phyloP scores from a whole-genome alignment of 1,140 invertebrate genomes.

The Formica exsecta region DNA sequence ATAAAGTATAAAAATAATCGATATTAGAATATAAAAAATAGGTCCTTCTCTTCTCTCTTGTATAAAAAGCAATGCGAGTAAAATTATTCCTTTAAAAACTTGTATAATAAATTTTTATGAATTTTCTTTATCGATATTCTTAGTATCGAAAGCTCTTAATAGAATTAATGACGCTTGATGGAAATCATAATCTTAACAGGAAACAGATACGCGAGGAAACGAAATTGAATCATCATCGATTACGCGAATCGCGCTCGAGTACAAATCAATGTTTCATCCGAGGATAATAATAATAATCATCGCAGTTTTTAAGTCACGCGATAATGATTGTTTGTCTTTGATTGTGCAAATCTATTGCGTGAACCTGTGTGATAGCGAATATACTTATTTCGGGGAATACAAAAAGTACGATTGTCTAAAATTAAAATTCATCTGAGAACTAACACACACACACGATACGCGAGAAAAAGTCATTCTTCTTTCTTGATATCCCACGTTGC shows the following conservation, averaged over 20 bases:
- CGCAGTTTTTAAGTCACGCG: background rate
- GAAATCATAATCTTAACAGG: background rate
- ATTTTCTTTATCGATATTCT: background rate
- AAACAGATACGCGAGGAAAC: background rate
- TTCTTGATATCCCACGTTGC: conserved; percentile 24
- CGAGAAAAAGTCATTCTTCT: conserved; percentile 2
- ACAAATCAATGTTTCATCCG: conserved; percentile 11
- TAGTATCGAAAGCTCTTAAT: background rate
- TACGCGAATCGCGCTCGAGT: background rate
- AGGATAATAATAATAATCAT: conserved; percentile 19
- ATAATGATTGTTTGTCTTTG: background rate
- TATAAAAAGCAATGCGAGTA: no score
- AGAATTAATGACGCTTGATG: background rate
- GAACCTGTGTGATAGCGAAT: background rate
- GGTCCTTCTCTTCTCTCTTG: no score
- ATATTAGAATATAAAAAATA: no score
- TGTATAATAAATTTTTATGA: no score
- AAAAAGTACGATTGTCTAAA: conserved; percentile 19
- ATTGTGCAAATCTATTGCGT: background rate
- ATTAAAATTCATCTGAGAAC: conserved; percentile 34
- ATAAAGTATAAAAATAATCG: no score
- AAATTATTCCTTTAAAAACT: no score
- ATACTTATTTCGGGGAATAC: background rate
- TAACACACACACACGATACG: background rate
- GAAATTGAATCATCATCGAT: conserved; percentile 32